A percentile compares a stretch with the other conserved stretches of the same genome.
Conservation (phyloP, 2,797 vertebrate genomes). For the Sebastolobus altivelis region DNA sequence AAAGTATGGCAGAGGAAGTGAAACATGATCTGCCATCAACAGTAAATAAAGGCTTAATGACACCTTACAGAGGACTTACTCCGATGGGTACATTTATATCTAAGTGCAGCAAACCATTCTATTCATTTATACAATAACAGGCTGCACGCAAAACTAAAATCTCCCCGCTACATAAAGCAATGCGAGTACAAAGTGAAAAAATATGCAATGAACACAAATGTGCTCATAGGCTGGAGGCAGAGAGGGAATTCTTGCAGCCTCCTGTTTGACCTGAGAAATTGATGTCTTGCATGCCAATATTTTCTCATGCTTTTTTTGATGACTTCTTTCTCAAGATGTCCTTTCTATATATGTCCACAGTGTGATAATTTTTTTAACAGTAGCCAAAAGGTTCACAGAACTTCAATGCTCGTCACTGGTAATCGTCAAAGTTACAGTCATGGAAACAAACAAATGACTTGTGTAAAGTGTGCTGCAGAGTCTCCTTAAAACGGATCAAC, state of each 20-base stretch:
- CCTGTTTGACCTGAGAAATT: constrained; percentile 21
- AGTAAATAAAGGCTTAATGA: constrained; percentile 58
- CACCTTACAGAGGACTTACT: constrained; percentile 26
- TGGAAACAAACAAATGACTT: constrained; percentile 47
- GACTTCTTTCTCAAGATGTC: constrained; percentile 6
- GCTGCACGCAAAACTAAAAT: background rate
- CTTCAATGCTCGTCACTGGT: background rate
- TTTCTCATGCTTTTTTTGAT: background rate
- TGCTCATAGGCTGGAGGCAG: constrained; percentile 12
- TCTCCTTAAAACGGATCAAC: constrained; percentile 33
- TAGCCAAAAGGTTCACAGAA: constrained; percentile 24
- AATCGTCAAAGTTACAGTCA: constrained; percentile 19
- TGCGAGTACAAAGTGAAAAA: constrained; percentile 1
- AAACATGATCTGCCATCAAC: constrained; percentile 50
- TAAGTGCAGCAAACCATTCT: background rate
- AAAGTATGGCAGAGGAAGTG: constrained; percentile 42
- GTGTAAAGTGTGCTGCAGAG: constrained; percentile 4
- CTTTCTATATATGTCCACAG: background rate
- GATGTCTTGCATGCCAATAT: background rate
- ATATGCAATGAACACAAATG: constrained; percentile 36
- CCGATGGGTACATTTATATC: constrained; percentile 11
- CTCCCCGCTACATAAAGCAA: constrained; percentile 9
- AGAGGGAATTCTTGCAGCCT: constrained; percentile 13
- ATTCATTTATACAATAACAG: constrained; percentile 4
- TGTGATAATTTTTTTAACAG: background rate